phyloP scores from a whole-genome alignment of 2,888 invertebrate genomes.

The Cecidostiba fungosa region DNA sequence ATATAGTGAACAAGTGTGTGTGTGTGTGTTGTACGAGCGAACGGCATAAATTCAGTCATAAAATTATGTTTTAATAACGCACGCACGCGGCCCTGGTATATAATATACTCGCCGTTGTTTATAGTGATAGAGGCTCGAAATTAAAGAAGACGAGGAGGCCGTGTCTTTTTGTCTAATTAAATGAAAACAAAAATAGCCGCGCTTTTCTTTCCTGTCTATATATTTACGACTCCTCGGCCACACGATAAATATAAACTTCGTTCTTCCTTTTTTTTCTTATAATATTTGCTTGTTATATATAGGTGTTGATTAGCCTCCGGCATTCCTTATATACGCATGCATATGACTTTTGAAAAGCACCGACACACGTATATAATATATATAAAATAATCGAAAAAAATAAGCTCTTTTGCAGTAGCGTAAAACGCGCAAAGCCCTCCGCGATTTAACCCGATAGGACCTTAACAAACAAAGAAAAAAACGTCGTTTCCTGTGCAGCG shows the following conservation, averaged over 20 bases:
- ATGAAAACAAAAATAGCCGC: constrained; percentile 42
- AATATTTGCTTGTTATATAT: not conserved
- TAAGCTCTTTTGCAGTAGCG: not conserved
- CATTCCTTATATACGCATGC: not conserved
- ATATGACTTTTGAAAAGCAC: not conserved
- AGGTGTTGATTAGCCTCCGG: constrained; percentile 6
- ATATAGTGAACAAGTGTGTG: not conserved
- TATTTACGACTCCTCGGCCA: not conserved
- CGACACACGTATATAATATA: not conserved
- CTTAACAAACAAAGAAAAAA: constrained; percentile 58
- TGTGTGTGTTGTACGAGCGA: not conserved
- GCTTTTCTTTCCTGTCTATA: not conserved
- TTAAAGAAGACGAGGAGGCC: constrained; percentile 11
- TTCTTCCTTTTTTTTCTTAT: not conserved
- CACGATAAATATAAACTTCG: not conserved
- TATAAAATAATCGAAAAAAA: not conserved
- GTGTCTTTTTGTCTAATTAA: constrained; percentile 45
- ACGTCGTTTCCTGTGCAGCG: constrained; percentile 10
- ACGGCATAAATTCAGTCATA: constrained; percentile 48
- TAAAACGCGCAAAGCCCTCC: not conserved
- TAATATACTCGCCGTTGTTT: not conserved
- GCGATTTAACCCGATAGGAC: not conserved
- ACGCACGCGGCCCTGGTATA: not conserved
- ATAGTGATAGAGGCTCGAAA: constrained; percentile 11
- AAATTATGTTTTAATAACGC: constrained; percentile 55